A percentile compares a stretch with the other conserved stretches of the same genome.
Conservation (phyloP, 2,888 invertebrate species). For the Drosophila ustulata region DNA sequence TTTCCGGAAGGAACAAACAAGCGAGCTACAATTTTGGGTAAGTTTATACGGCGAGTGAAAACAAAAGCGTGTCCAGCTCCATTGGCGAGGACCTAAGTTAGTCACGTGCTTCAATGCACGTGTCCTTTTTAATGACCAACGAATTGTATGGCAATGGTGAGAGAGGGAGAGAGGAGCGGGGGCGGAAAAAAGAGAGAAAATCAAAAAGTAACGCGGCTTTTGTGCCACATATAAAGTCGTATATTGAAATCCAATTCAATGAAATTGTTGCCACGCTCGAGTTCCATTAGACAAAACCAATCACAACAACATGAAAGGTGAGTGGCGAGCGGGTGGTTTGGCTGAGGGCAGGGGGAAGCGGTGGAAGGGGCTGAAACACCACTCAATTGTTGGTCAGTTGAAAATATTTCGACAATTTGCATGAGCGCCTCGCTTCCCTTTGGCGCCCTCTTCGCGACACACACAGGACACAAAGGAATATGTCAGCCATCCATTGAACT, state of each 20-base stretch:
- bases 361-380: slow-evolving; percentile 24
- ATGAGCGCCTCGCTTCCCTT: slow-evolving; percentile 42
- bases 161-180: slow-evolving; percentile 10
- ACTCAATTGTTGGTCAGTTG: slow-evolving; percentile 78
- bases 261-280: slow-evolving; percentile 80
- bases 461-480: slow-evolving; percentile 67
- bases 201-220: slow-evolving; percentile 67
- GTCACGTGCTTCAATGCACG: slow-evolving; percentile 84
- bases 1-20: slow-evolving; percentile 42
- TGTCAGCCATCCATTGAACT: slow-evolving; percentile 80
- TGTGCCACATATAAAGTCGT: slow-evolving; percentile 36
- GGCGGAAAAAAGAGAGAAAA: slow-evolving; percentile 42
- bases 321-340: slow-evolving; percentile 35
- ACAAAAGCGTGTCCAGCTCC: slow-evolving; percentile 65
- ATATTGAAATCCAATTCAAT: slow-evolving; percentile 83
- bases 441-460: background rate
- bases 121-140: slow-evolving; percentile 85
- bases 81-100: slow-evolving; percentile 59
- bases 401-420: slow-evolving; percentile 82
- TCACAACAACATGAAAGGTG: slow-evolving; percentile 72
- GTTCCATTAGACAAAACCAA: slow-evolving; percentile 84
- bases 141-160: slow-evolving; percentile 68
- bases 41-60: slow-evolving; percentile 67
- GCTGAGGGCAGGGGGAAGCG: background rate
- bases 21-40: slow-evolving; percentile 54